Conservation (phyloP, 2,797 vertebrate species). For the Hydrocynus forskahlii region DNA sequence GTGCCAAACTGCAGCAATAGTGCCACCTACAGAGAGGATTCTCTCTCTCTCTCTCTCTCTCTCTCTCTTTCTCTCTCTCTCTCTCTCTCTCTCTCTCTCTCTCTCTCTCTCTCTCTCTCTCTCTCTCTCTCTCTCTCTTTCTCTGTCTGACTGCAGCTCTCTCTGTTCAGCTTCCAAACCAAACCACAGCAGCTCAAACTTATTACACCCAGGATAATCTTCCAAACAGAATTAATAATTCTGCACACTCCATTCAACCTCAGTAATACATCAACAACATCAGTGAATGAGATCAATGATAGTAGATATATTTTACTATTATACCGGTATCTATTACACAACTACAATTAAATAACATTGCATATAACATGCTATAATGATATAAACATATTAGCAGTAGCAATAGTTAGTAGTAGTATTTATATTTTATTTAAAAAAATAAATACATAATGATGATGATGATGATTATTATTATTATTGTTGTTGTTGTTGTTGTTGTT, state of each 20-base stretch:
- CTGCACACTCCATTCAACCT: not conserved
- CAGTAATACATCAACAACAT: not conserved
- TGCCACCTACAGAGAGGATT: slow-evolving; percentile 72
- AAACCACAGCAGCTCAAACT: not conserved
- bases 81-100: too few species aligned
- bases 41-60: not conserved
- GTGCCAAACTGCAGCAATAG: slow-evolving; percentile 70
- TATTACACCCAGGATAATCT: not conserved
- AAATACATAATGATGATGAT: too few species aligned
- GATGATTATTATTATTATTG: too few species aligned
- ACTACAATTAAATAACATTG: too few species aligned
- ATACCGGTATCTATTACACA: too few species aligned
- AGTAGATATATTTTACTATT: too few species aligned
- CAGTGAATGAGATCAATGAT: too few species aligned
- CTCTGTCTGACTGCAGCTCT: not conserved
- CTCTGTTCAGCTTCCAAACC: not conserved
- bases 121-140: not conserved
- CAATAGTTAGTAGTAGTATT: too few species aligned
- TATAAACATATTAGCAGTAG: too few species aligned
- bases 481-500: not conserved
- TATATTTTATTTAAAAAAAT: too few species aligned
- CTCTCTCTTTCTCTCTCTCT: not conserved
- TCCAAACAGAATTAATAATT: not conserved
- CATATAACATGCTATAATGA: too few species aligned
- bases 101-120: not conserved